phyloP scores from a whole-genome alignment of 2,113 vertebrate genomes.

The Hippolais icterina region DNA sequence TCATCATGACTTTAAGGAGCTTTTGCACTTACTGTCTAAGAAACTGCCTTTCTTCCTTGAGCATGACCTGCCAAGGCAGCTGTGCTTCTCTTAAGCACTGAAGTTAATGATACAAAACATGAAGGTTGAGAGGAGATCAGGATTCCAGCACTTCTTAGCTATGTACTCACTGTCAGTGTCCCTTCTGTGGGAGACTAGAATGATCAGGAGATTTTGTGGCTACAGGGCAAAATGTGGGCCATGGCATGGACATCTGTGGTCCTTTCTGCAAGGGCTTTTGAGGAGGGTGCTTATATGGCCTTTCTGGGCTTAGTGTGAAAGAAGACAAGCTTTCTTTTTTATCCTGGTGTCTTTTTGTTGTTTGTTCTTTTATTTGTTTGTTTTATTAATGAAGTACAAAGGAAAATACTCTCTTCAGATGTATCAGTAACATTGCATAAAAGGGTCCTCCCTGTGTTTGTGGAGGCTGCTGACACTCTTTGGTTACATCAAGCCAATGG shows the following conservation, averaged over 20 bases:
- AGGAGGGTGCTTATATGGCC: not conserved
- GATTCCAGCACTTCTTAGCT: not conserved
- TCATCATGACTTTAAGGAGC: not conserved
- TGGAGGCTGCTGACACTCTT: not conserved
- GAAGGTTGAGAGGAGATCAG: not conserved
- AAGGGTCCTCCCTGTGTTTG: not conserved
- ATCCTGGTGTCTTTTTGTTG: not conserved
- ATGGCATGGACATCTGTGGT: not conserved
- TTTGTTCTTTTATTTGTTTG: not conserved
- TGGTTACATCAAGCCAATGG: not conserved
- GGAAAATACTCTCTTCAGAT: not conserved
- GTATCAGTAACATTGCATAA: not conserved
- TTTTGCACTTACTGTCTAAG: not conserved
- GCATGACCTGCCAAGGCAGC: not conserved
- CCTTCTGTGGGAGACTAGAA: not conserved
- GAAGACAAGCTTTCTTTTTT: not conserved
- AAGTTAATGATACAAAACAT: not conserved
- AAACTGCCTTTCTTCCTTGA: not conserved
- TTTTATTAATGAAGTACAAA: not conserved
- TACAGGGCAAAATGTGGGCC: not conserved
- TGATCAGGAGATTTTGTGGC: not conserved
- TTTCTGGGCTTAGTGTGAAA: not conserved
- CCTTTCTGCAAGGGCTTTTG: not conserved
- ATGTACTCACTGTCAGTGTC: not conserved
- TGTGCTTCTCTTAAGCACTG: constrained; percentile 27